These are phyloP conservation scores for Corapipo altera DNA, from an alignment of 2,113 vertebrate species.

Conservation along the genomic window DNA sequence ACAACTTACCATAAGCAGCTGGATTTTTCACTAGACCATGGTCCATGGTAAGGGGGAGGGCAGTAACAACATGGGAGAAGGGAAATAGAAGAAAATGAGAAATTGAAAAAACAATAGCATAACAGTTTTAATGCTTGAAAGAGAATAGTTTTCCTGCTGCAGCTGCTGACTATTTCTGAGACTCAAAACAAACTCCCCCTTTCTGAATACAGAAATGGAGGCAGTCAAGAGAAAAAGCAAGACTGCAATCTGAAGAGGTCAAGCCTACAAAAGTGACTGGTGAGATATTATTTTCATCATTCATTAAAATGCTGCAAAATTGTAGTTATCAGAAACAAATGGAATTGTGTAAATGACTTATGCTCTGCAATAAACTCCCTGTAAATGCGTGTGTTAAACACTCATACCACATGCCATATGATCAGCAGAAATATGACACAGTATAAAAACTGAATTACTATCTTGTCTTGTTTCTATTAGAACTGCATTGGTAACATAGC, in stretches of 20 bases:
- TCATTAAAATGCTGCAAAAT: not conserved
- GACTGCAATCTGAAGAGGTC: not conserved
- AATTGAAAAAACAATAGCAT: not conserved
- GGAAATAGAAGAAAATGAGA: not conserved
- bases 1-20: not conserved
- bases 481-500: not conserved
- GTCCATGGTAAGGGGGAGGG: not conserved
- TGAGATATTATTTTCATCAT: not conserved
- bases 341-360: not conserved
- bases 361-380: not conserved
- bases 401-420: not conserved
- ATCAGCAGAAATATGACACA: not conserved
- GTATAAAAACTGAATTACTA: not conserved
- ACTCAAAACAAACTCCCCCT: not conserved
- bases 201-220: not conserved
- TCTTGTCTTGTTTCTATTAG: not conserved
- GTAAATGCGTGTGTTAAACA: not conserved
- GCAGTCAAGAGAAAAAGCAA: not conserved
- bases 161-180: not conserved
- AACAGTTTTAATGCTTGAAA: not conserved
- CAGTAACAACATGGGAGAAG: not conserved
- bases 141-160: not conserved
- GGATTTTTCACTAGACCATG: not conserved
- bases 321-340: not conserved
- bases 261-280: not conserved